Base-by-base conservation (phyloP, 1,140 invertebrate genomes). In the Mylabris phalerata region DNA sequence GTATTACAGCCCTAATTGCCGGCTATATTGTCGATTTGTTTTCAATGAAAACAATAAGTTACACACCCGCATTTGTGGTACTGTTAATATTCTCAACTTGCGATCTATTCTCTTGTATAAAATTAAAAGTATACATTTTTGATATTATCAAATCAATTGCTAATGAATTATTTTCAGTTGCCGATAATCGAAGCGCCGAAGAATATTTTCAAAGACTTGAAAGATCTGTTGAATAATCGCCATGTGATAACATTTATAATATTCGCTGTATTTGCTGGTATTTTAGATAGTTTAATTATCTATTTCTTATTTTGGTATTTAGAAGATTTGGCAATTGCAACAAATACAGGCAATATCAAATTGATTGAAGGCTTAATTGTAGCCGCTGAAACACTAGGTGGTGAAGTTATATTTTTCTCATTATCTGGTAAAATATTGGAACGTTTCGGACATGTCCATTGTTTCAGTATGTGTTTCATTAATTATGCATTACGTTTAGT, bases 291-390 rank as follows among this genome's bases (percentile, higher is more conserved):
- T 55, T 89, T 89, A 68, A 80, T 89, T 19, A 84, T 89, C 39
- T 90, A 88, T 64, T 90, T 86, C 66, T 78, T 89, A 71, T 88
- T 90, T 67, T 90, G 87, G 88, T 88, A 75, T 77, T 65, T 89
- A 39, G 87, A 90, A 75, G 85, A 90, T 65, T 73, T 90, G 24
- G 87, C 87, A 0, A 71, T 75, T 19, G 64, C 73, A 42, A 84
- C 81, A 0, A 78, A 78, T n/a, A 76, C 79, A 9, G 80, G 79
- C 71, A 75, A 75, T n/a, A 85, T 90, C 9, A 90, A 89, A 74
- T 73, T 89, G 7, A 82, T 90, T 55, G 86, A 90, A 75, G 88
- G 88, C 5, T 72, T 87, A 1, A 85, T 83, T 0, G 80, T 90
- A 10, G 87, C 87, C 6, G 86, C 82, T 0, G 81, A 89, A 74